Base-by-base conservation (phyloP, 2,888 invertebrate genomes). In the Hydrotaea cyrtoneurina region DNA sequence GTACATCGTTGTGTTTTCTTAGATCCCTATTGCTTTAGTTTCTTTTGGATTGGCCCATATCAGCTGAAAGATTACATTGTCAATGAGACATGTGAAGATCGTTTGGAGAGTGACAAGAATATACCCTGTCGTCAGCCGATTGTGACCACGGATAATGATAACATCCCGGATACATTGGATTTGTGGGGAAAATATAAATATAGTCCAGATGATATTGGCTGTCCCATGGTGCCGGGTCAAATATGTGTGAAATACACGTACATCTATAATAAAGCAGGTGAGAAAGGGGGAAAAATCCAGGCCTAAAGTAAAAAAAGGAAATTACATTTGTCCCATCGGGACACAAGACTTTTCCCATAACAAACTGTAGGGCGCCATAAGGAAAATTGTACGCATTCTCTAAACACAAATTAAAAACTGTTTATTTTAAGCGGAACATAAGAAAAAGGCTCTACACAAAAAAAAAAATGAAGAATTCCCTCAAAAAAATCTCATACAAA, bases 11-110 rank as follows among this genome's bases (percentile, higher is more conserved):
- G 31, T 31, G 31, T 7, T 31, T 31, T 8, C 39, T 36, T 69
- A 90, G 90, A 89, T 73, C 91, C 93, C 0, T 93, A 93, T 88
- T 96, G 96, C 89, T 95, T 94, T 90, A 93, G 94, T 86, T 95
- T 95, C 89, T 95, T 95, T 0, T 96, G 96, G 96, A 91, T 95
- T 1, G 95, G 95, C 0, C 94, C 95, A 0, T 93, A 93, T 84
- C 95, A 90, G 87, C 93, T 94, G 89, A 94, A 95, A 86, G 91
- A 93, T 26, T 94, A 94, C 86, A 94, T 94, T 77, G 90, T 90
- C 2, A 94, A 94, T 86, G 93, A 94, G 0, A 94, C 94, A 15
- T 94, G 94, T 86, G 92, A 93, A 19, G 93, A 93, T 26, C 94
- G 94, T 2, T 92, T 92, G 1, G 31, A 7, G 7, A 93, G 94